phyloP scores from a whole-genome alignment of 2,888 invertebrate species.

The Aromia moschata region DNA sequence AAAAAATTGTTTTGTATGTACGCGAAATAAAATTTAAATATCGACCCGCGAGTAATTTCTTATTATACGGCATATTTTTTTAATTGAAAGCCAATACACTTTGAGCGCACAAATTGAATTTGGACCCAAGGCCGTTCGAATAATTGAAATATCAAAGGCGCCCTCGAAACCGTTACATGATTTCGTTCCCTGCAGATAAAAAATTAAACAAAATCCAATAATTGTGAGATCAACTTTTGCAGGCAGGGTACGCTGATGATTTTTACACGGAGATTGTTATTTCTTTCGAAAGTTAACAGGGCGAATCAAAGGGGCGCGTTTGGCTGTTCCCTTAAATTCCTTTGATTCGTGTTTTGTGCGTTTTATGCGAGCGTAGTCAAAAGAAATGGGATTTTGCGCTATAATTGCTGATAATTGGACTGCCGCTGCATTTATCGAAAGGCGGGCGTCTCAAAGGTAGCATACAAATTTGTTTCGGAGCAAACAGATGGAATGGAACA shows the following conservation, averaged over 20 bases:
- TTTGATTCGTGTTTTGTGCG: background rate
- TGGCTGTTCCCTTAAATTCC: background rate
- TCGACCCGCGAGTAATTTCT: background rate
- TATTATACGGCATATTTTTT: background rate
- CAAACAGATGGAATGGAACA: too few species aligned
- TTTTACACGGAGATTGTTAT: constrained; percentile 10
- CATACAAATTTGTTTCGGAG: too few species aligned
- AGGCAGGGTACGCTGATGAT: constrained; percentile 4
- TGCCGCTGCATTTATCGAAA: background rate
- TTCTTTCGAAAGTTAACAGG: background rate
- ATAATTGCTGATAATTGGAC: constrained; percentile 8
- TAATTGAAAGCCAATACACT: constrained; percentile 10
- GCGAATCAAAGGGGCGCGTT: background rate
- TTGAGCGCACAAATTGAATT: constrained; percentile 7
- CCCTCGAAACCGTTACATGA: background rate
- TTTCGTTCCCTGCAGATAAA: constrained; percentile 5
- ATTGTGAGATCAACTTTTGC: constrained; percentile 10
- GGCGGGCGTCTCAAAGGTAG: too few species aligned
- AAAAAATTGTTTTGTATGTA: background rate
- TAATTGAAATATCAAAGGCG: constrained; percentile 5
- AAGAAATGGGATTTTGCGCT: background rate
- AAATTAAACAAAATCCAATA: constrained; percentile 14
- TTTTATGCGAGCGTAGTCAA: background rate
- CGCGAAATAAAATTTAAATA: constrained; percentile 1
- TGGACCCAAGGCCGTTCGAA: background rate